Base-by-base conservation (phyloP, 2,113 vertebrate species). In the Nothobranchius kuhntae region DNA sequence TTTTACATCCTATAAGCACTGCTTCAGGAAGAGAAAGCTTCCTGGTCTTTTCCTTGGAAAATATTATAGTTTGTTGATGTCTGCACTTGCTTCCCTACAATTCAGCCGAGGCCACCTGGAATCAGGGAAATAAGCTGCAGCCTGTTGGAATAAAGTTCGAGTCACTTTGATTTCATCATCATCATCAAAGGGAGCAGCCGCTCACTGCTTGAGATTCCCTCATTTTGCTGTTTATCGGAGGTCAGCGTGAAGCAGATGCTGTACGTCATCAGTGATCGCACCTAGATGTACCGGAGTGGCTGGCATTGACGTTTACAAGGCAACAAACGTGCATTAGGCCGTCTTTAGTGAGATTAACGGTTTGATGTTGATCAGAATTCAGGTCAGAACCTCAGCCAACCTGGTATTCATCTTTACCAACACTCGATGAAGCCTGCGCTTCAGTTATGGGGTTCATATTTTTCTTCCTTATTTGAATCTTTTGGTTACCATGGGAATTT, bases 151-250 rank as follows among this genome's bases (percentile, higher is more conserved):
- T 40, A 61, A 35, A 13, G 17, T 53, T 48, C 44, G 21, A 60
- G 60, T 14, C 5, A 67, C 76, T 86, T 83, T 83, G 61, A 77
- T 82, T 81, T 72, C 61, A 71, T 73, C 75, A 69, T 38, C 38
- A 66, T 60, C 68, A 78, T 75, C 65, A 82, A 73, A 86, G 63
- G 42, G 38, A 72, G 75, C 60, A 60, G 65, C 68, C 69, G 59
- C 73, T 80, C 73, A 45, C 67, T 68, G 53, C 74, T 69, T 21
- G 57, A 51, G 45, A 68, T 67, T 73, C 15, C 21, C 48, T 77
- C 58, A 44, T 48, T 61, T 53, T 55, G 42, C 65, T 62, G 36
- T 42, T 14, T 14, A 5, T 13, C 53, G 7, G 11, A 10, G 6
- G 7, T 35, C 1, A 48, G 30, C 48, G 14, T 17, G 50, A 21